Evolutionary conservation across 2,113 vertebrate genomes (phyloP), one percentile per base, ranked within the genome.

Genomic region (Echinops telfairi): DNA sequence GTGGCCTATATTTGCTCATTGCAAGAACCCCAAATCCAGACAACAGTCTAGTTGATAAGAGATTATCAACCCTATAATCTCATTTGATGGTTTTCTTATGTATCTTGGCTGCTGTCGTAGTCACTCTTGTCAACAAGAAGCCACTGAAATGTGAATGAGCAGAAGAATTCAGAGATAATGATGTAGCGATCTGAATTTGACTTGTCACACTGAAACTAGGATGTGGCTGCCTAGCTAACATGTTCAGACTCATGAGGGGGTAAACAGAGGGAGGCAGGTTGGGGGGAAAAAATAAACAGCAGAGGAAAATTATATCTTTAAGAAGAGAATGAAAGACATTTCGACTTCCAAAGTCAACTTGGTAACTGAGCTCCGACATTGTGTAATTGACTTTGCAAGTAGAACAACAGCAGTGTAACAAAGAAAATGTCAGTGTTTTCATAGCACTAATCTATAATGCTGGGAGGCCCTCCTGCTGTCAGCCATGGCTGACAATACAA

Each of bases 341-440:
- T 95, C 98, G 96, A 97, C 98, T 98, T 98, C 98, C 96, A 97
- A 97, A 98, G 98, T 98, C 98, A 98, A 98, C 98, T 97, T 89
- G 78, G 97, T 98, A 98, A 98, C 98, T 97, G 98, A 98, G 98
- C 97, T 97, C 97, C 95, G 95, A 98, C 98, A 98, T 97, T 98
- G 98, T 97, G 97, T 98, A 98, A 98, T 98, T 98, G 98, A 98
- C 98, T 98, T 98, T 97, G 97, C 97, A 97, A 97, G 98, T 97
- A 96, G 98, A 98, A 98, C 98, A 97, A 98, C 98, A 98, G 98
- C 97, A 96, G 96, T 95, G 97, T 97, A 98, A 98, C 97, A 98
- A 98, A 98, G 98, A 98, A 98, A 98, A 98, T 97, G 98, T 98
- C 98, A 98, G 97, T 98, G 97, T 98, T 98, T 98, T 98, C 97